Base-by-base conservation (phyloP, 2,888 invertebrate species). In the Scaptomyza flava region DNA sequence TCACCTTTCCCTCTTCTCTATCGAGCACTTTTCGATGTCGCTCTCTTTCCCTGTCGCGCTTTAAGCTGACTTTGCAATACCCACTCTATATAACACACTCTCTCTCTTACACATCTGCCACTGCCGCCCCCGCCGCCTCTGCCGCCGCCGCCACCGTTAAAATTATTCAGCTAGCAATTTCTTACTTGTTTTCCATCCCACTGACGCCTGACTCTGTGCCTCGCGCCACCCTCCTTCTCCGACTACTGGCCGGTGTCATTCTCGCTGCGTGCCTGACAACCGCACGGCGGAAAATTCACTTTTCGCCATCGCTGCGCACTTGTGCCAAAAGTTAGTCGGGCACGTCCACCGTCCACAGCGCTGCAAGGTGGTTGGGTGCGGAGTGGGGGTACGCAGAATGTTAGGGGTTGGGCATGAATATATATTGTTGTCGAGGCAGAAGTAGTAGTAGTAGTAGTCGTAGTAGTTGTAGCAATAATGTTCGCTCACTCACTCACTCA, bases 251-350 rank as follows among this genome's bases (percentile, higher is more conserved):
- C 57, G 63, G 56, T 72, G 68, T 79, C 74, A 79, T 63, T 79
- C 63, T 59, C 67, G 68, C 77, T 77, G 77, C 72, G 72, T 80
- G 77, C 77, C 81, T 80, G 80, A 77, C 77, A 77, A 80, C 78
- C 81, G 81, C 77, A 77, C 78, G 85, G 89, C 89, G 87, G 87
- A 87, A 86, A 89, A 89, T 89, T 85, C 81, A 87, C 89, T 87
- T 83, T 88, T 88, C 89, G 87, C 89, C 77, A 76, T 84, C 87
- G 85, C 85, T 86, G 89, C 73, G 85, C 85, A 89, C 85, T 86
- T 86, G 85, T 88, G 85, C 89, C 89, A 82, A 85, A 78, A 87
- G 82, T 89, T 89, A 89, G 89, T 85, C 87, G 86, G 89, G 79
- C 87, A 84, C 87, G 81, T 77, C 89, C 78, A 59, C 14, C 6